These are phyloP conservation scores for Perca schrenkii DNA, from an alignment of 2,113 vertebrate species.

Conservation along the genomic window DNA sequence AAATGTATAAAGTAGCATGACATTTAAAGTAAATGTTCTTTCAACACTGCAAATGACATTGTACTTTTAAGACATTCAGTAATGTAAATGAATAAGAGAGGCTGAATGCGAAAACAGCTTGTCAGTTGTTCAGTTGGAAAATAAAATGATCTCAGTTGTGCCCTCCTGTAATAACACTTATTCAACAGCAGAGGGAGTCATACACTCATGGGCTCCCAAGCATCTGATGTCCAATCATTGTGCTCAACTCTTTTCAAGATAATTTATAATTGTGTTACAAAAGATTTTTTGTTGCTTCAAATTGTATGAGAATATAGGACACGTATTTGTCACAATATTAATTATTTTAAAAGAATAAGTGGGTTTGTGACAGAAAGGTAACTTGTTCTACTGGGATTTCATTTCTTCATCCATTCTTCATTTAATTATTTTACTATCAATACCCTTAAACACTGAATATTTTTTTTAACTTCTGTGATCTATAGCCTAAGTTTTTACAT, in stretches of 20 bases:
- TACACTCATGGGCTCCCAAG: not conserved
- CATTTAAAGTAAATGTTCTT: not conserved
- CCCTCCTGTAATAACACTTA: not conserved
- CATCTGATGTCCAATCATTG: too few relatives aligned
- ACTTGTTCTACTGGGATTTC: not conserved
- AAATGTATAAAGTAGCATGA: too few relatives aligned
- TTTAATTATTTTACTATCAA: not conserved
- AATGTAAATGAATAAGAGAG: not conserved
- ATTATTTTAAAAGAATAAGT: not conserved
- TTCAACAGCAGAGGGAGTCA: slow-evolving; percentile 31
- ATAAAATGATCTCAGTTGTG: not conserved
- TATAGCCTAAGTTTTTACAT: not conserved
- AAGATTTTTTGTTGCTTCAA: not conserved
- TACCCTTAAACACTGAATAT: not conserved
- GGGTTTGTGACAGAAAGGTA: not conserved
- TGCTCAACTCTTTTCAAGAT: too few relatives aligned
- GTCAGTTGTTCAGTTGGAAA: not conserved
- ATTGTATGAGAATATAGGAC: not conserved
- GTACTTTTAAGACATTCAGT: not conserved
- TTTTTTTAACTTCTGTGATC: not conserved
- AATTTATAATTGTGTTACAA: not conserved
- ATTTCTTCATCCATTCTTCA: not conserved
- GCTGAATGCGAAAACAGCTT: not conserved
- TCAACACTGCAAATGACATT: not conserved
- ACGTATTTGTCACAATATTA: not conserved